A percentile compares a stretch with the other conserved stretches of the same genome.
These are phyloP conservation scores for Drosophila mayaguana DNA, from an alignment of 2,888 invertebrate species.

Conservation along the genomic window DNA sequence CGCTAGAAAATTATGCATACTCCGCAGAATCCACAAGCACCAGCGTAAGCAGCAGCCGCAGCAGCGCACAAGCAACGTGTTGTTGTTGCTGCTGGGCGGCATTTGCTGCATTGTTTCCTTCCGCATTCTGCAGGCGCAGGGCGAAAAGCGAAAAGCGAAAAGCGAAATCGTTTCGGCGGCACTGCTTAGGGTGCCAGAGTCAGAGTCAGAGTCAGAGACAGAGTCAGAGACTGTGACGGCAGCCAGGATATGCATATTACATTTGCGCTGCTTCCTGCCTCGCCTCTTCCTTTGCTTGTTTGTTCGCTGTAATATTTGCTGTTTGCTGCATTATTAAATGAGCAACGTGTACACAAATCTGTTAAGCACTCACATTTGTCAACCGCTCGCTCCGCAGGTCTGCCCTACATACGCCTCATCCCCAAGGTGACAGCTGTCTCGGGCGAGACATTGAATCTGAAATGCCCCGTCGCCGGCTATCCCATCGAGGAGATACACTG, in stretches of 20 bases:
- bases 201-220: not conserved
- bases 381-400: conserved; percentile 86
- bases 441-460: conserved; percentile 90
- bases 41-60: conserved; percentile 19
- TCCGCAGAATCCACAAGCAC: conserved; percentile 58
- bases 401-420: conserved; percentile 92
- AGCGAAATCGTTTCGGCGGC: conserved; percentile 57
- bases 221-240: conserved; percentile 23
- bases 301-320: conserved; percentile 24
- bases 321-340: conserved; percentile 71
- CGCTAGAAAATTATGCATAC: conserved; percentile 75
- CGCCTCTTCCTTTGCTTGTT: conserved; percentile 21
- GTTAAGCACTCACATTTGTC: conserved; percentile 65
- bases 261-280: conserved; percentile 58
- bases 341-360: conserved; percentile 70
- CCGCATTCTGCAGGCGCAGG: conserved; percentile 54
- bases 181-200: conserved; percentile 11
- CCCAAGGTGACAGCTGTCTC: conserved; percentile 93
- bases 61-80: conserved; percentile 17
- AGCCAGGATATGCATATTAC: conserved; percentile 75
- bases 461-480: conserved; percentile 93
- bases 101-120: conserved; percentile 78
- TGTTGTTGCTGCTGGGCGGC: conserved; percentile 56
- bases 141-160: conserved; percentile 51
- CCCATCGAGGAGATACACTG: conserved; percentile 93